Evolutionary conservation across 2,888 invertebrate genomes (phyloP), one percentile per base, ranked within the genome.

Genomic region (Erebia aethiops): DNA sequence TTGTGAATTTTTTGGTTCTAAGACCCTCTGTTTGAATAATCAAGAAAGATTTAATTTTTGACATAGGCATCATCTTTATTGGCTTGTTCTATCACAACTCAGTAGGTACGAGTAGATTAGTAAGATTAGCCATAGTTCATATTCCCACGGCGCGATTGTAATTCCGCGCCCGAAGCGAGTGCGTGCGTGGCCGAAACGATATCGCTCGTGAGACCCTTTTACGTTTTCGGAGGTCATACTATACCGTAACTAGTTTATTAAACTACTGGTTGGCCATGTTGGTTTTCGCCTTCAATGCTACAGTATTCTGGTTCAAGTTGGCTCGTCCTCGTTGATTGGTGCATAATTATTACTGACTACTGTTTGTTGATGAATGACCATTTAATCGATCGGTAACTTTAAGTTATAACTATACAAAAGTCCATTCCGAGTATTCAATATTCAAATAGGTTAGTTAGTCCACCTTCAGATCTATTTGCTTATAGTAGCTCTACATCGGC

Each of bases 131-230:
- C 58, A 49, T 66, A 62, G 85, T 88, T 88, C 86, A 86, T 88
- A 85, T 92, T 92, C 92, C 88, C 92, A 92, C 91, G 91, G 83
- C 82, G 81, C 82, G 81, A 90, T 92, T 92, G 90, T 91, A 90
- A 89, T 90, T 89, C 88, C 77, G 84, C 81, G 81, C 80, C 82
- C 80, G 84, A 84, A 82, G 82, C 78, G 81, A 81, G 81, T 89
- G 89, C 90, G 87, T 80, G 77, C 77, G 75, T 76, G 75, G 75
- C 78, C 69, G 72, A 68, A 71, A 75, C 77, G 77, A 70, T 76
- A 73, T 72, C 74, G 75, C 84, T 84, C 85, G 79, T 84, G 85
- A 75, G 79, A 76, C 75, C 70, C 70, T 77, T 84, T 84, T 86
- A 84, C 80, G 81, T 84, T 87, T 86, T 86, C 81, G 80, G 83